Base-by-base conservation (phyloP, 2,888 invertebrate genomes). In the Augochlorella aurata region DNA sequence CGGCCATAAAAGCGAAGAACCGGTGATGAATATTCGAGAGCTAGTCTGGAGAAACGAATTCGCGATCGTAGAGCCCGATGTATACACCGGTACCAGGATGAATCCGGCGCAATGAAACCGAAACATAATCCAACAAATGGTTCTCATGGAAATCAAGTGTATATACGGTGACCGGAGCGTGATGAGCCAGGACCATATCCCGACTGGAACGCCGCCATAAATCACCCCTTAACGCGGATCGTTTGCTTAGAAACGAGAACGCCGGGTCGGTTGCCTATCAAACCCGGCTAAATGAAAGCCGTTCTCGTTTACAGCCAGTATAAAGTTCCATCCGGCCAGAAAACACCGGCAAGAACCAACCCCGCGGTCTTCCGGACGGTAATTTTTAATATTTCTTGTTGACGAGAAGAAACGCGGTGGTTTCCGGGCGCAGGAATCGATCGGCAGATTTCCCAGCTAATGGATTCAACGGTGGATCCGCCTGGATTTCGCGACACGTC, bases 201-300 rank as follows among this genome's bases (percentile, higher is more conserved):
- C 10, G 69, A 52, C 71, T 67, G 50, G 61, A 74, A 81, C 45
- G 47, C 49, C 12, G n/a, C 54, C 16, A 61, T 81, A 80, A 81
- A 81, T 81, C 81, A 75, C 61, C 74, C 71, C 74, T 52, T 71
- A 80, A 71, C 71, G 24, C 16, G 69, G 52, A 29, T 73, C 73
- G 72, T 81, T 81, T 73, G 73, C 78, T 78, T 73, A 65, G 79
- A 70, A 77, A 77, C 54, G 65, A 44, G 52, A 66, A 54, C 47
- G 21, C 24, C 50, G 29, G 12, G 49, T 7, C 49, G 52, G 38
- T 44, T 21, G 38, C 14, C 77, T 71, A 67, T 79, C 71, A 45
- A 61, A 45, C 16, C 44, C 49, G 14, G 18, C 44, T 74, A 21
- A 77, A 71, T 58, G 54, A 67, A 79, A 66, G 24, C 66, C 44